phyloP scores from a whole-genome alignment of 2,888 invertebrate genomes.

The Monochamus alternatus region DNA sequence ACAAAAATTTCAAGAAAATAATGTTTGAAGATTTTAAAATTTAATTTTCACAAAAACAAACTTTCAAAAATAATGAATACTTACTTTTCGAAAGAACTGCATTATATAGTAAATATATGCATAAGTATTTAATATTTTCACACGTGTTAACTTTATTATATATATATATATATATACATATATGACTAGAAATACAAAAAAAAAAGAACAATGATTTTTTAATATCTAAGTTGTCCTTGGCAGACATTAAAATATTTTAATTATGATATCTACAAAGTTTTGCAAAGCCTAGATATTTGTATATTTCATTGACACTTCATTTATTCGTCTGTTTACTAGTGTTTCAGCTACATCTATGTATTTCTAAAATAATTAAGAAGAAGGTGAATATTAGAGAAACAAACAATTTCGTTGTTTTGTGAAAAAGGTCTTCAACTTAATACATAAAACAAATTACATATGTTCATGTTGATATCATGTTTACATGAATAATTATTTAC shows the following conservation, averaged over 20 bases:
- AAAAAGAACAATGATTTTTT: too few relatives aligned
- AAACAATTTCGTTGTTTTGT: background rate
- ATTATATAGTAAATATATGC: too few relatives aligned
- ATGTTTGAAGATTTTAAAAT: too few relatives aligned
- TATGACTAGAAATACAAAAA: too few relatives aligned
- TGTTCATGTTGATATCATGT: background rate
- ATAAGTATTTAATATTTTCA: too few relatives aligned
- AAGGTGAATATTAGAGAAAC: background rate
- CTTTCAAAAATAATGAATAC: too few relatives aligned
- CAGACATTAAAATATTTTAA: background rate
- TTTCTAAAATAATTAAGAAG: background rate
- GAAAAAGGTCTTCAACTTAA: background rate
- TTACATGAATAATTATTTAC: background rate
- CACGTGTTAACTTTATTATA: too few relatives aligned
- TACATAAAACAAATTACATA: background rate
- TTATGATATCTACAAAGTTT: background rate
- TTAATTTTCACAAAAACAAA: too few relatives aligned
- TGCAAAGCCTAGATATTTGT: background rate
- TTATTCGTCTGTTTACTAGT: constrained; percentile 2
- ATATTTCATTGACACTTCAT: constrained; percentile 5
- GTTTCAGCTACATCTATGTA: background rate
- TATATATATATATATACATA: too few relatives aligned
- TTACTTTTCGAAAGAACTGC: too few relatives aligned
- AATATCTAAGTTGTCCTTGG: too few relatives aligned
- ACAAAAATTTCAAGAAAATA: too few relatives aligned